Conservation (phyloP, 2,888 invertebrate species). For the Drosophila maculinotata region DNA sequence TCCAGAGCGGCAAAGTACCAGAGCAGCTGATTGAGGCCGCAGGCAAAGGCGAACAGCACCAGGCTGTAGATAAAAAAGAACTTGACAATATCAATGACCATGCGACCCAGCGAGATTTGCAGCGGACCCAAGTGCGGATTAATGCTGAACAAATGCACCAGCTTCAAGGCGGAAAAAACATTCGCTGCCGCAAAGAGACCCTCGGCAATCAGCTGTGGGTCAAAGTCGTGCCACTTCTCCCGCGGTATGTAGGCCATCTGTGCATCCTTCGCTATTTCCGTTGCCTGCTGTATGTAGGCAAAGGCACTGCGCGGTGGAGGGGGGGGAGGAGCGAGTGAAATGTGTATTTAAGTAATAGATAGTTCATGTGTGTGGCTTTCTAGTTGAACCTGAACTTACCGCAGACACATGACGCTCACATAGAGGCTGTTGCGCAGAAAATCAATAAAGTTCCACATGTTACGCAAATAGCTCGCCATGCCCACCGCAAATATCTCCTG, state of each 20-base stretch:
- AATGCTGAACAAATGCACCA: conserved; percentile 96
- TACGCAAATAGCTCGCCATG: conserved; percentile 93
- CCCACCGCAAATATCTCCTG: conserved; percentile 96
- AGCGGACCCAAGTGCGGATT: conserved; percentile 96
- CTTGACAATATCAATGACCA: conserved; percentile 96
- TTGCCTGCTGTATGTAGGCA: conserved; percentile 91
- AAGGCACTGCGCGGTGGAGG: conserved; percentile 86
- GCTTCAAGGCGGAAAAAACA: conserved; percentile 95
- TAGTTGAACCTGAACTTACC: conserved; percentile 75
- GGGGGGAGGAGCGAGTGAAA: no score
- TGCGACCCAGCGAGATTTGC: conserved; percentile 95
- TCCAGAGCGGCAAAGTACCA: conserved; percentile 97
- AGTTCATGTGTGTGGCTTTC: not conserved
- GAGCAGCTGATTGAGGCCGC: conserved; percentile 95
- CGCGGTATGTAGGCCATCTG: conserved; percentile 91
- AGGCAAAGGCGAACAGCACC: conserved; percentile 96
- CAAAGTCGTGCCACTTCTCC: conserved; percentile 96
- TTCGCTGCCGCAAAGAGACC: conserved; percentile 98
- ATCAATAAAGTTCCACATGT: conserved; percentile 99
- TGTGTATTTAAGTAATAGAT: not conserved
- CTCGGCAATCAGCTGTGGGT: conserved; percentile 96
- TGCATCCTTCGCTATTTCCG: conserved; percentile 89
- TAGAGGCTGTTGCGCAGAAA: conserved; percentile 96
- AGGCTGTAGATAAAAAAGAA: conserved; percentile 95
- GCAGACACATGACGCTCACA: conserved; percentile 89